Base-by-base conservation (phyloP, 2,888 invertebrate species). In the Drosophila antonietae region DNA sequence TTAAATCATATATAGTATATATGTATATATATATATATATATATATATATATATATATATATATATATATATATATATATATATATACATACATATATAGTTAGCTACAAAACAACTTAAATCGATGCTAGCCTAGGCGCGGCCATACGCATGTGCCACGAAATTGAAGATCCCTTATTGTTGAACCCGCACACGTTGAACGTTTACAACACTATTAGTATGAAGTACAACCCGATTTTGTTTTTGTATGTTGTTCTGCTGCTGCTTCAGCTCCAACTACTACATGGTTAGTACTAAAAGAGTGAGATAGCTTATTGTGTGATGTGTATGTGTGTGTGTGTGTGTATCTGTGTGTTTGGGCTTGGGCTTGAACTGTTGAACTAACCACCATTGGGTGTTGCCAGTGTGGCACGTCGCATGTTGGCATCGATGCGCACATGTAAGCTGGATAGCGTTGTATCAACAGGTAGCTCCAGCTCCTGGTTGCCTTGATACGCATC, bases 321-420 rank as follows among this genome's bases (percentile, higher is more conserved):
- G 43, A 47, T 55, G 28, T 68, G 51, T 55, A 28, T 68, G 51
- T 75, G 15, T 47, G 15, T 49, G 51, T 53, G 1, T 53, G 7
- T 41, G 28, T 55, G 12, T 28, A 3, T 53, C 37, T 41, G 12
- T 55, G 12, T 28, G 39, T 55, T 15, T 55, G 55, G 28, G n/a
- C 18, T 39, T 41, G 65, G 68, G 49, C 63, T 51, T 49, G 68
- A 62, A 63, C 43, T 37, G 64, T 68, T 69, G 47, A 70, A 87
- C 93, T 93, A 90, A 93, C 92, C 92, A 90, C 92, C 93, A 92
- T 92, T 87, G 91, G 93, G 92, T 91, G 93, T 91, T 77, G 90
- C 88, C 91, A 91, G 73, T 75, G 91, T 89, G 75, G 91, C 92
- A 80, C 82, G 81, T 73, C 91, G 83, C 90, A 93, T 91, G 33